Evolutionary conservation across 2,888 invertebrate species (phyloP), one percentile per base, ranked within the genome.

Genomic region (Cephus nigrinus): DNA sequence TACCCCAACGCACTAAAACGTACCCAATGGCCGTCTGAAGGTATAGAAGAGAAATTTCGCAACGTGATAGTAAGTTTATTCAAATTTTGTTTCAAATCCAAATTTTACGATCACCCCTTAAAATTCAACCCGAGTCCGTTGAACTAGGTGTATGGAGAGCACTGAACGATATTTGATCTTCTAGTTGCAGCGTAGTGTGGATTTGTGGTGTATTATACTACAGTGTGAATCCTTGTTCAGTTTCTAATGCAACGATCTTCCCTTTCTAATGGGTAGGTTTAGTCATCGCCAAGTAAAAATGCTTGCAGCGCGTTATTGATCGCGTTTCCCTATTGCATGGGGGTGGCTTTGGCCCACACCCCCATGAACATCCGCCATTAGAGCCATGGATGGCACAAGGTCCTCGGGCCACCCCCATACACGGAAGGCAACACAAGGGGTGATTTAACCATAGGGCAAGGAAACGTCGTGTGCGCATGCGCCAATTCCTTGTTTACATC

Each of bases 291-390:
- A 55, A 55, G 55, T 55, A 55, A 55, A 55, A 55, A 55, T 55
- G 55, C 9, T 55, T 55, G 55, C 55, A 85, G 84, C 82, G 85
- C 80, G 80, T 81, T 88, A 88, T 89, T 88, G 88, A 88, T 88
- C 88, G 89, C 30, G 78, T 82, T 87, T 86, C 77, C 86, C 86
- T 83, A 80, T 84, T 83, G 84, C 86, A 88, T 86, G 89, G 89
- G 89, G 89, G 86, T 86, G 86, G 84, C 82, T 78, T 1, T 55
- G 2, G 55, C 55, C 82, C 79, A 75, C 82, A 73, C 80, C 85
- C 85, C 85, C 85, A 86, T 85, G 77, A 78, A 79, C 85, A 82
- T 80, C 71, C 85, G 86, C 86, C 86, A 85, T 85, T 84, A 83
- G 82, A 80, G 82, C 82, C 84, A 82, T 83, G 80, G 79, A 75